Conservation (phyloP, 2,888 invertebrate species). For the Pollenia angustigena region DNA sequence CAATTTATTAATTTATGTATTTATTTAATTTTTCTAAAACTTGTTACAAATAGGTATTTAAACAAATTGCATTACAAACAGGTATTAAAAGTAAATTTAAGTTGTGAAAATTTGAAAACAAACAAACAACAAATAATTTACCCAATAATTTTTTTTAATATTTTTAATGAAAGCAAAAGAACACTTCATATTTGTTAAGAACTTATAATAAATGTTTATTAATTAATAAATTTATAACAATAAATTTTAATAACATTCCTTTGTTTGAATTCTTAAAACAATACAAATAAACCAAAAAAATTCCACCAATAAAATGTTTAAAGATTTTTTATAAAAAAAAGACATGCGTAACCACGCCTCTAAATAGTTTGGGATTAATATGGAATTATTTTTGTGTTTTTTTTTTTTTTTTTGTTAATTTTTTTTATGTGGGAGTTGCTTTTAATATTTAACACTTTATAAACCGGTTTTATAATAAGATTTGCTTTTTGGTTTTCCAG, state of each 20-base stretch:
- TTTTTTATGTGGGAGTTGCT: constrained; percentile 48
- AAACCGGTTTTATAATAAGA: constrained; percentile 62
- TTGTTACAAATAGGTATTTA: too few relatives aligned
- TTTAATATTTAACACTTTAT: constrained; percentile 45
- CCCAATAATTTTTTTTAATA: neutral
- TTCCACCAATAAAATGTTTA: constrained; percentile 38
- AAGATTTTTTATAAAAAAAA: neutral
- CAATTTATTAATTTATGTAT: too few relatives aligned
- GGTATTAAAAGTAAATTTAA: too few relatives aligned
- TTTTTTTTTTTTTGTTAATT: neutral
- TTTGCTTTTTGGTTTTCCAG: neutral
- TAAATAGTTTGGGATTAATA: neutral
- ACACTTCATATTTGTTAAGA: constrained; percentile 14
- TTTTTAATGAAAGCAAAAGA: neutral
- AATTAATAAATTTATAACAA: constrained; percentile 44
- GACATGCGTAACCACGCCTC: constrained; percentile 65
- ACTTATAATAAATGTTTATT: constrained; percentile 28
- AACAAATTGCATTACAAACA: too few relatives aligned
- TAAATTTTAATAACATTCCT: constrained; percentile 18
- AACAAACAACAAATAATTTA: neutral
- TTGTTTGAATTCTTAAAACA: neutral
- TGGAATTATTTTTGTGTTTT: neutral
- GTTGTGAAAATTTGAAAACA: neutral
- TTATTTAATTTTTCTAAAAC: too few relatives aligned
- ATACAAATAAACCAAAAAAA: neutral